These are phyloP conservation scores for Aphidius gifuensis DNA, from an alignment of 1,140 invertebrate genomes.

Conservation along the genomic window DNA sequence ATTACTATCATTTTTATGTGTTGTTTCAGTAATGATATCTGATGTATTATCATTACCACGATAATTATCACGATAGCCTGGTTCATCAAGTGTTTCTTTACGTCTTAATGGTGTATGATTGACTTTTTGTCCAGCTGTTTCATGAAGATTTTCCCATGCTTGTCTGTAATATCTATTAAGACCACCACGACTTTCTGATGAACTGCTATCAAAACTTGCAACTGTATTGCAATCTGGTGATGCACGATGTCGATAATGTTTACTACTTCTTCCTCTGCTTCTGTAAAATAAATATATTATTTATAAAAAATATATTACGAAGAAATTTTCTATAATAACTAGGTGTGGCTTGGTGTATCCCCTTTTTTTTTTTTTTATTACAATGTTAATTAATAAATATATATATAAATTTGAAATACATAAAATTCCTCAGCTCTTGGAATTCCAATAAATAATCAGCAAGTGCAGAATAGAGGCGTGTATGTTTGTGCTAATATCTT, in stretches of 20 bases:
- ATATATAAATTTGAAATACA: too few relatives aligned
- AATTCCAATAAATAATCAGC: neutral
- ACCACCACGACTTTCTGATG: constrained; percentile 75
- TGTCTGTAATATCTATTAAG: constrained; percentile 83
- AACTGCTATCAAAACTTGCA: constrained; percentile 80
- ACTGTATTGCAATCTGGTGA: constrained; percentile 86
- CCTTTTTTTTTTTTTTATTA: neutral
- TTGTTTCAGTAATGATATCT: neutral
- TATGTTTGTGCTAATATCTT: too few relatives aligned
- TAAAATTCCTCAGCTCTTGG: too few relatives aligned
- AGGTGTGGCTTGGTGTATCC: neutral
- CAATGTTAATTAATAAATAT: too few relatives aligned
- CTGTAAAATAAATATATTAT: constrained; percentile 47
- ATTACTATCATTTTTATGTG: neutral
- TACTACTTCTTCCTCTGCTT: constrained; percentile 67
- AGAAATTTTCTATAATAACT: too few relatives aligned
- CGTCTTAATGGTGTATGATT: constrained; percentile 61
- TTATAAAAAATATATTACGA: constrained; percentile 11
- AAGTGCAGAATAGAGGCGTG: neutral
- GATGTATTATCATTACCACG: constrained; percentile 32
- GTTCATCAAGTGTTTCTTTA: constrained; percentile 71
- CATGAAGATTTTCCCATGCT: constrained; percentile 89
- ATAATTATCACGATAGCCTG: constrained; percentile 56
- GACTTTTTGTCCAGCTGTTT: constrained; percentile 67
- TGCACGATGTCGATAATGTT: constrained; percentile 80